These are phyloP conservation scores for Archaeoteleia sp. DNA, from an alignment of 2,888 invertebrate genomes.

Conservation along the genomic window DNA sequence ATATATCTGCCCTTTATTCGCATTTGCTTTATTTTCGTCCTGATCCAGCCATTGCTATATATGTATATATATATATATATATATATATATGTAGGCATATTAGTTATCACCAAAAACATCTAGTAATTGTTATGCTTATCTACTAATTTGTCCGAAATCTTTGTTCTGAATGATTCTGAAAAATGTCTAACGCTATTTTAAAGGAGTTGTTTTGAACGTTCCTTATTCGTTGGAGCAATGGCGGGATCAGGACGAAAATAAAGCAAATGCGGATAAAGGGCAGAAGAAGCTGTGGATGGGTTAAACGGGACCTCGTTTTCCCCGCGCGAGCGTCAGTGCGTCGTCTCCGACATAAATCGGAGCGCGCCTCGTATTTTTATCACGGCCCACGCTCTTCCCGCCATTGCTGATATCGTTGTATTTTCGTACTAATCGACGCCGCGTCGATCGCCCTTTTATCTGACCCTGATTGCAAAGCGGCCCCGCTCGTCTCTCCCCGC, in stretches of 20 bases:
- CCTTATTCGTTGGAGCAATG: too few species aligned
- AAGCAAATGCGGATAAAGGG: constrained; percentile 37
- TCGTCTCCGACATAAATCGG: constrained; percentile 41
- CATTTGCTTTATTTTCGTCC: constrained; percentile 36
- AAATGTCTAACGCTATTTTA: too few species aligned
- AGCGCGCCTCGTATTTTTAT: constrained; percentile 28
- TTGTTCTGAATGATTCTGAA: too few species aligned
- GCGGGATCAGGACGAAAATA: constrained; percentile 41
- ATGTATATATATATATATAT: too few species aligned
- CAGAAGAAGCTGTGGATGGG: constrained; percentile 37
- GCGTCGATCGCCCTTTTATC: constrained; percentile 1
- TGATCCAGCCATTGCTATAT: too few species aligned
- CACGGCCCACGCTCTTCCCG: constrained; percentile 20
- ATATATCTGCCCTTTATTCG: constrained; percentile 44
- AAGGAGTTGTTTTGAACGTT: too few species aligned
- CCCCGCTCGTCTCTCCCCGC: too few species aligned
- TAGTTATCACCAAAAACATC: too few species aligned
- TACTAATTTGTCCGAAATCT: too few species aligned
- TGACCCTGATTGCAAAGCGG: neutral
- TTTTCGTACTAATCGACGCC: neutral
- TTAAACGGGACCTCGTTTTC: constrained; percentile 34
- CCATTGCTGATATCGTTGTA: neutral
- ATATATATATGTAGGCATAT: too few species aligned
- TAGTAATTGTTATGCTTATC: too few species aligned
- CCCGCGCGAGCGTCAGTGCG: constrained; percentile 19